Conservation (phyloP, 2,888 invertebrate species). For the Drosophila fungiperda region DNA sequence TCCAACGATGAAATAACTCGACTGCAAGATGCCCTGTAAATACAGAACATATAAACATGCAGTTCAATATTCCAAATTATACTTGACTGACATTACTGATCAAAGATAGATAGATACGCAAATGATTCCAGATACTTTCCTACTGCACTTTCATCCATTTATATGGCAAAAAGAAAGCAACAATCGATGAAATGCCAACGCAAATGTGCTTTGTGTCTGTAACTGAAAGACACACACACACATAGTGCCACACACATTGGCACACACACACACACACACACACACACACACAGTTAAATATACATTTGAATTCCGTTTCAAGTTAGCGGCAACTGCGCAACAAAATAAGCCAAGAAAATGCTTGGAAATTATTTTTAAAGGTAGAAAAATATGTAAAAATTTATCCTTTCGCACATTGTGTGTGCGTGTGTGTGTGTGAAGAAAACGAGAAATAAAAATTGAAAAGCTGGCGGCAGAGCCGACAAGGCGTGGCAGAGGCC, state of each 20-base stretch:
- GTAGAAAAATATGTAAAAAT: conserved; percentile 77
- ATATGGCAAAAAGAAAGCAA: conserved; percentile 10
- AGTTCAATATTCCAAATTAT: neutral
- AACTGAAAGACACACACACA: conserved; percentile 10
- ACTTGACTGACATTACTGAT: neutral
- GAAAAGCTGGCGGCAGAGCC: conserved; percentile 64
- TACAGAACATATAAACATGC: no score
- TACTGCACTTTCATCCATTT: neutral
- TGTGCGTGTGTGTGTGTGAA: conserved; percentile 18
- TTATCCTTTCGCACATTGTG: conserved; percentile 63
- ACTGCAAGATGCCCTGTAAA: conserved; percentile 10
- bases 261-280: conserved; percentile 23
- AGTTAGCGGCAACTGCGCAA: conserved; percentile 70
- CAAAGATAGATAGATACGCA: no score
- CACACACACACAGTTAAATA: conserved; percentile 54
- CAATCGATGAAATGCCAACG: conserved; percentile 43
- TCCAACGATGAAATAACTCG: conserved; percentile 5
- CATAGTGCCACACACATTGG: conserved; percentile 16
- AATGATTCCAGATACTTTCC: neutral
- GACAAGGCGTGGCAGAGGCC: conserved; percentile 59
- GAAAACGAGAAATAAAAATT: conserved; percentile 61
- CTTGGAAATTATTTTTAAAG: conserved; percentile 75
- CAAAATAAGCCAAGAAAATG: conserved; percentile 70
- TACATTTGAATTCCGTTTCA: conserved; percentile 79
- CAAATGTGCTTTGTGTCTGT: conserved; percentile 46